Evolutionary conservation across 2,888 invertebrate genomes (phyloP).

Genomic region (Pseudococcus jackbeardsleyi): DNA sequence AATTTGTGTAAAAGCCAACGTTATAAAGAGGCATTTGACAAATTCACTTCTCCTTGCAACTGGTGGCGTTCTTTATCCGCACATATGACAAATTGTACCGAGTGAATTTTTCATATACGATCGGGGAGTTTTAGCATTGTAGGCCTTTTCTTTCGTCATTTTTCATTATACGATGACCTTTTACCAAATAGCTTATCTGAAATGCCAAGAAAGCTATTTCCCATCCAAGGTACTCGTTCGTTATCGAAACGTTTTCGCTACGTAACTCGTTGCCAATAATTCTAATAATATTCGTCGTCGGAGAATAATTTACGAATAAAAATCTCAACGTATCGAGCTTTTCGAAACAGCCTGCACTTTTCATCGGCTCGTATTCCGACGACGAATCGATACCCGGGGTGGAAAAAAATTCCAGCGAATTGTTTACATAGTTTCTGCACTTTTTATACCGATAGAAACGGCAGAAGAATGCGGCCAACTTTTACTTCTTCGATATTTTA

Average conservation of each 20-base stretch:
- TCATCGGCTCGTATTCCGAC: background rate
- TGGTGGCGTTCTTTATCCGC: conserved; percentile 2
- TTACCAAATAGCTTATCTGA: conserved; percentile 1
- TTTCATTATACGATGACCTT: conserved; percentile 45
- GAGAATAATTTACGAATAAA: background rate
- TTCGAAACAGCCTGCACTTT: no score
- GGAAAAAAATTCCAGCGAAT: background rate
- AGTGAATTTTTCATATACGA: background rate
- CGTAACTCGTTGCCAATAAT: background rate
- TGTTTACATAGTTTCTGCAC: conserved; percentile 22
- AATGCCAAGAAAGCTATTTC: conserved; percentile 25
- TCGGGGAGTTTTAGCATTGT: background rate
- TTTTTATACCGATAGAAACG: background rate
- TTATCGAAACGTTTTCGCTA: background rate
- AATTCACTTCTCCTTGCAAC: conserved; percentile 22
- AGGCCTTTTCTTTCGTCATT: background rate
- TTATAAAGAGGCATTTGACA: background rate
- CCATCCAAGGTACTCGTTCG: background rate
- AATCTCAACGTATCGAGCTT: background rate
- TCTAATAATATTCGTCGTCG: background rate
- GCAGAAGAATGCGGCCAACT: background rate
- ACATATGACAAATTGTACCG: background rate
- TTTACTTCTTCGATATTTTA: conserved; percentile 27
- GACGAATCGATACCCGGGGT: background rate
- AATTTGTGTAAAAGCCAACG: conserved; percentile 2